phyloP scores from a whole-genome alignment of 2,888 invertebrate species.

The Athripsodes cinereus region DNA sequence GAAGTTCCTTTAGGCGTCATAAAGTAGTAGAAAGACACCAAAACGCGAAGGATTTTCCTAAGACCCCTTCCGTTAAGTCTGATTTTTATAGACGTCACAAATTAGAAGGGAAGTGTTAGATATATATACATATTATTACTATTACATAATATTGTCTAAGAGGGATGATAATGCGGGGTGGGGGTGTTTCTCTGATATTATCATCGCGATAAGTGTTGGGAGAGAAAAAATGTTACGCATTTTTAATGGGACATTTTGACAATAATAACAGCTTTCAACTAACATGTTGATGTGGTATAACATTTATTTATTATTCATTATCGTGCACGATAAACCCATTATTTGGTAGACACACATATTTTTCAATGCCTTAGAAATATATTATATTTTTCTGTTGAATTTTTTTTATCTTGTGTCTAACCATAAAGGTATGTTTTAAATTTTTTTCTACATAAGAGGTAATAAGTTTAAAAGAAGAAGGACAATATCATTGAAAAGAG shows the following conservation, averaged over 20 bases:
- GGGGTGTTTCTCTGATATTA: neutral
- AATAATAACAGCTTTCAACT: too few relatives aligned
- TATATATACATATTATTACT: neutral
- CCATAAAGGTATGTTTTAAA: neutral
- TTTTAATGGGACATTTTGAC: too few relatives aligned
- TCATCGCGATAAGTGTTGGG: neutral
- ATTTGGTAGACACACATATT: neutral
- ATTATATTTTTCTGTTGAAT: neutral
- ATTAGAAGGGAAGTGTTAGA: conserved; percentile 5
- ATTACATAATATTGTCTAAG: too few relatives aligned
- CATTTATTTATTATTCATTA: too few relatives aligned
- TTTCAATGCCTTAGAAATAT: neutral
- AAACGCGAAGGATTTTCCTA: conserved; percentile 13
- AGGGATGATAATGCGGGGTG: neutral
- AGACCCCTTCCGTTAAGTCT: conserved; percentile 13
- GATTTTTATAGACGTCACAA: conserved; percentile 18
- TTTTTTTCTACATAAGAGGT: neutral
- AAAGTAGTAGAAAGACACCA: conserved; percentile 16
- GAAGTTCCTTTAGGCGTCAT: conserved; percentile 22
- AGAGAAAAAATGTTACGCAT: too few relatives aligned
- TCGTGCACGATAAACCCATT: too few relatives aligned
- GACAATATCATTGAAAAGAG: too few relatives aligned
- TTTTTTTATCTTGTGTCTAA: neutral
- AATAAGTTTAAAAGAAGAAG: neutral
- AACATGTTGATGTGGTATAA: too few relatives aligned